Evolutionary conservation across 2,113 vertebrate genomes (phyloP).

Genomic region (Felis chaus): DNA sequence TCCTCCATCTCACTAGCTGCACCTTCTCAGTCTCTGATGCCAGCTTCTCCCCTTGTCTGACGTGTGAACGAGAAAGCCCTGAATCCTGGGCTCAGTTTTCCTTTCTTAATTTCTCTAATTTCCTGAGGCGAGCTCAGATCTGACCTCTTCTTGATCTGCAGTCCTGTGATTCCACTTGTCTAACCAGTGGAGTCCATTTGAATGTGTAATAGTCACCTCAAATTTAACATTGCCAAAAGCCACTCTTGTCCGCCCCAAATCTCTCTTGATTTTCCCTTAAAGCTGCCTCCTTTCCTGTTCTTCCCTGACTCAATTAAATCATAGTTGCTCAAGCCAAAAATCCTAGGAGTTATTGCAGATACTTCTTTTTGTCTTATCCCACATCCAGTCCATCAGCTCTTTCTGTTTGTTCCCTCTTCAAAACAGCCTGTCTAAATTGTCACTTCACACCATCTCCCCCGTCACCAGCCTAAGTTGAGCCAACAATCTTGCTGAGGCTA

Average conservation of each 20-base stretch:
- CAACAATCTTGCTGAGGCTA: neutral
- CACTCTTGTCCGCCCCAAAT: neutral
- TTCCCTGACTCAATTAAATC: neutral
- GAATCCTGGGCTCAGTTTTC: neutral
- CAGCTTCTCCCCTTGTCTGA: neutral
- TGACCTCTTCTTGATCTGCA: neutral
- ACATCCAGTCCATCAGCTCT: neutral
- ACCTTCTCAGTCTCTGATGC: neutral
- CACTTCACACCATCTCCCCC: neutral
- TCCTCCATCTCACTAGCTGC: neutral
- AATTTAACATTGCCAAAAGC: neutral
- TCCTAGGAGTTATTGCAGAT: neutral
- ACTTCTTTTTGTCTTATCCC: neutral
- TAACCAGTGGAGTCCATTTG: neutral
- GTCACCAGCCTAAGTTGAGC: neutral
- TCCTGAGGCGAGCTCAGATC: neutral
- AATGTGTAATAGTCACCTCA: neutral
- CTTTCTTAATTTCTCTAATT: neutral
- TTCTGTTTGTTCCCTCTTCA: neutral
- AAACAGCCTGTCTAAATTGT: neutral
- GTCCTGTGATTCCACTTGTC: neutral
- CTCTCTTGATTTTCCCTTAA: neutral
- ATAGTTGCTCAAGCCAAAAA: constrained; percentile 1
- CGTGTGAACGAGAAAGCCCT: neutral
- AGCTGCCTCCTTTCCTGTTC: neutral